These are phyloP conservation scores for Eudemis profundana DNA, from an alignment of 2,888 invertebrate species.

Conservation along the genomic window DNA sequence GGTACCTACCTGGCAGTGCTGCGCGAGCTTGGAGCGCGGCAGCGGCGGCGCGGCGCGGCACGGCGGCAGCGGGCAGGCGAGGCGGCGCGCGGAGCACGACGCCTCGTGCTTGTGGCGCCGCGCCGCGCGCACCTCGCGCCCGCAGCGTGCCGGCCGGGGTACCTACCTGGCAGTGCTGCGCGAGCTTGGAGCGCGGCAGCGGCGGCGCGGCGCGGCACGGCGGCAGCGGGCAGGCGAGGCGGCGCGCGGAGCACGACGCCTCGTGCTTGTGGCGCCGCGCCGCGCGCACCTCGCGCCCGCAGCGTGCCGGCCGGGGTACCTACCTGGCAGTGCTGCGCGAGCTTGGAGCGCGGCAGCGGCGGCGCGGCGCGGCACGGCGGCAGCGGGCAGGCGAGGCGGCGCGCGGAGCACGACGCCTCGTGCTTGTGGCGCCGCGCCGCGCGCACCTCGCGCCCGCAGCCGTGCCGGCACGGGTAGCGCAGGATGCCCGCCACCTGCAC, in stretches of 20 bases:
- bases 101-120: conserved; percentile 78
- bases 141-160: conserved; percentile 78
- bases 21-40: conserved; percentile 56
- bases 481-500: conserved; percentile 80
- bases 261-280: conserved; percentile 77
- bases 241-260: conserved; percentile 74
- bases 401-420: conserved; percentile 77
- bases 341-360: conserved; percentile 57
- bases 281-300: conserved; percentile 75
- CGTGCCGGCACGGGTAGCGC: conserved; percentile 84
- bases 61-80: conserved; percentile 75
- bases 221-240: conserved; percentile 78
- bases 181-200: conserved; percentile 58
- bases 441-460: conserved; percentile 76
- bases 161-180: conserved; percentile 55
- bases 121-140: conserved; percentile 72
- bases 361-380: conserved; percentile 63
- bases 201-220: conserved; percentile 62
- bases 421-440: conserved; percentile 75
- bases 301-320: conserved; percentile 76
- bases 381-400: conserved; percentile 79
- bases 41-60: conserved; percentile 62
- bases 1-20: conserved; percentile 55
- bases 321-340: conserved; percentile 57
- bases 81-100: conserved; percentile 74